phyloP scores from a whole-genome alignment of 2,113 vertebrate species.

The Prionailurus viverrinus region DNA sequence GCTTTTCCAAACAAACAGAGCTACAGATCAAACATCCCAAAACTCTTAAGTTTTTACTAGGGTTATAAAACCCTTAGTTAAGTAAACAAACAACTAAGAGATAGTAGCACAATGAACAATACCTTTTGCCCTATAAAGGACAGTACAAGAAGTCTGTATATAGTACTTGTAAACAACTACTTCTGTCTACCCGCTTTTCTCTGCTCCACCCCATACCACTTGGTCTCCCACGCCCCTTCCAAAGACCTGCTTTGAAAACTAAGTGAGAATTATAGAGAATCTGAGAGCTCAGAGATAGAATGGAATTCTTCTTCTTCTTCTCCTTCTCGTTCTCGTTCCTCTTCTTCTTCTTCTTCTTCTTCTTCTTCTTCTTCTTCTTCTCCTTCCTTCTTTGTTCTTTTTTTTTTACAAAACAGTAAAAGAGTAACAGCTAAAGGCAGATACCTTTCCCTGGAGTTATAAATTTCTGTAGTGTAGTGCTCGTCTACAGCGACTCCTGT shows the following conservation, averaged over 20 bases:
- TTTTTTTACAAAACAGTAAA: not conserved
- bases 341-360: too few species aligned
- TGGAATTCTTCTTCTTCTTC: not conserved
- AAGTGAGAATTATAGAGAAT: not conserved
- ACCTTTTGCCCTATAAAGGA: slow-evolving; percentile 24
- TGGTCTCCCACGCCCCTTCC: not conserved
- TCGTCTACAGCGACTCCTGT: not conserved
- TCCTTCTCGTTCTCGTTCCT: too few species aligned
- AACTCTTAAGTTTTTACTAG: slow-evolving; percentile 66
- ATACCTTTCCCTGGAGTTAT: not conserved
- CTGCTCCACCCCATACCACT: not conserved
- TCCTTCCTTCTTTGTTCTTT: not conserved
- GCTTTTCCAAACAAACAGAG: slow-evolving; percentile 43
- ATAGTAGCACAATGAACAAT: slow-evolving; percentile 22
- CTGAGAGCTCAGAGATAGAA: not conserved
- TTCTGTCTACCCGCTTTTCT: not conserved
- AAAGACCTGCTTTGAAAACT: not conserved
- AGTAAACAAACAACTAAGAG: slow-evolving; percentile 68
- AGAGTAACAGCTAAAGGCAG: not conserved
- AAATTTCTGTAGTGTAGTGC: not conserved
- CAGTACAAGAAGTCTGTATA: not conserved
- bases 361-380: too few species aligned
- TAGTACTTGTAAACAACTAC: not conserved
- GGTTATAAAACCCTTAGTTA: slow-evolving; percentile 67
- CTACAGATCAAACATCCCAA: slow-evolving; percentile 62